A percentile compares a stretch with the other conserved stretches of the same genome.
phyloP scores from a whole-genome alignment of 1,140 invertebrate genomes.

The Atopsyche davidsoni region DNA sequence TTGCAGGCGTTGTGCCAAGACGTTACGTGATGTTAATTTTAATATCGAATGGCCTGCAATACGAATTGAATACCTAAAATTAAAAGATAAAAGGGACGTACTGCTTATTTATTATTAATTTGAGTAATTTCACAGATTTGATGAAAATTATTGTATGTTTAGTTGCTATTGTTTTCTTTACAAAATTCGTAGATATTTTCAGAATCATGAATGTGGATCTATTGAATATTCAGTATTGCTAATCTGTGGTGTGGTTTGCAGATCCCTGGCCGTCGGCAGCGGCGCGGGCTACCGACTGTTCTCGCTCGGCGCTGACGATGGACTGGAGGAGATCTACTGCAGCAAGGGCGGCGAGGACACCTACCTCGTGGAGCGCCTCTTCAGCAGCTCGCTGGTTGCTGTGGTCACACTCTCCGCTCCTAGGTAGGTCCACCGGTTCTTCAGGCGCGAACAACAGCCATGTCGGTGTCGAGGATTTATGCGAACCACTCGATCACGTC shows the following conservation, averaged over 20 bases:
- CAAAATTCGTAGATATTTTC: background rate
- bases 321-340: slow-evolving; percentile 79
- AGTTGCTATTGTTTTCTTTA: too few relatives aligned
- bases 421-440: slow-evolving; percentile 66
- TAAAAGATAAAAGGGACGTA: too few relatives aligned
- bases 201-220: background rate
- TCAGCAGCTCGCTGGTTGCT: slow-evolving; percentile 94
- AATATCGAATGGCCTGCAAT: too few relatives aligned
- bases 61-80: too few relatives aligned
- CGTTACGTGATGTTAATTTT: too few relatives aligned
- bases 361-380: slow-evolving; percentile 91
- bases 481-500: background rate
- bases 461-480: too few relatives aligned
- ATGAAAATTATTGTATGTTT: too few relatives aligned
- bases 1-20: too few relatives aligned
- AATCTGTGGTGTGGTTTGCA: too few relatives aligned
- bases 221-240: background rate
- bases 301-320: slow-evolving; percentile 76
- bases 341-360: slow-evolving; percentile 73
- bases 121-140: too few relatives aligned
- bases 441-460: too few relatives aligned
- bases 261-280: slow-evolving; percentile 87
- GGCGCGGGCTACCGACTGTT: slow-evolving; percentile 84
- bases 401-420: slow-evolving; percentile 89
- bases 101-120: too few relatives aligned